Base-by-base conservation (phyloP, 2,888 invertebrate genomes). In the Maniola hyperantus region DNA sequence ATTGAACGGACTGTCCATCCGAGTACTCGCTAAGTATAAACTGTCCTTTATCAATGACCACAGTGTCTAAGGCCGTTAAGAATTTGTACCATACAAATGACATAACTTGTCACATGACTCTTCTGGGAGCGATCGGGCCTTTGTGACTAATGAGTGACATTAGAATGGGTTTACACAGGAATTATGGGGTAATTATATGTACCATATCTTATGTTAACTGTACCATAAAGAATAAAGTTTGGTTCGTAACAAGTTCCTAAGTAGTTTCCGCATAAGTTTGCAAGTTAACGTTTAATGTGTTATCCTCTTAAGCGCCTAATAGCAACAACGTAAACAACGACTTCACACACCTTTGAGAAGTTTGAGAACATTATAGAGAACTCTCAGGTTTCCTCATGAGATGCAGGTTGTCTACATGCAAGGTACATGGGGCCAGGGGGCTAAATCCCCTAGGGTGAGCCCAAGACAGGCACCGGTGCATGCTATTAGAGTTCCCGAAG, bases 21-120 rank as follows among this genome's bases (percentile, higher is more conserved):
- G 15, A 18, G 20, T 5, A 11, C 50, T 51, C 5, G 50, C 50
- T 10, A 20, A 11, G 6, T 20, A 13, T 59, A 34, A 42, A 51
- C 36, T 44, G 26, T 53, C 65, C 26, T 18, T 59, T 46, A 34
- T n/a, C 44, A 58, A 18, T 59, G 59, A 53, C 59, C 64, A 72
- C 42, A 53, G 18, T 57, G 39, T 54, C 58, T 44, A 46, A 6
- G 50, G 58, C 50, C 58, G 66, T 66, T 58, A 59, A 67, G 59
- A 64, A 67, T 54, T 46, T 51, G 51, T 64, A 55, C 61, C 20
- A 39, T 57, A 66, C 39, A 66, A 66, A 67, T 57, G 67, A 57
- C 50, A 55, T 36, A 64, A 67, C 42, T 67, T 64, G 64, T 64
- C 55, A 67, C 64, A 67, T 61, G 60, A 67, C 53, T 61, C 64